phyloP scores from a whole-genome alignment of 2,113 vertebrate genomes.

The Strigops habroptila region DNA sequence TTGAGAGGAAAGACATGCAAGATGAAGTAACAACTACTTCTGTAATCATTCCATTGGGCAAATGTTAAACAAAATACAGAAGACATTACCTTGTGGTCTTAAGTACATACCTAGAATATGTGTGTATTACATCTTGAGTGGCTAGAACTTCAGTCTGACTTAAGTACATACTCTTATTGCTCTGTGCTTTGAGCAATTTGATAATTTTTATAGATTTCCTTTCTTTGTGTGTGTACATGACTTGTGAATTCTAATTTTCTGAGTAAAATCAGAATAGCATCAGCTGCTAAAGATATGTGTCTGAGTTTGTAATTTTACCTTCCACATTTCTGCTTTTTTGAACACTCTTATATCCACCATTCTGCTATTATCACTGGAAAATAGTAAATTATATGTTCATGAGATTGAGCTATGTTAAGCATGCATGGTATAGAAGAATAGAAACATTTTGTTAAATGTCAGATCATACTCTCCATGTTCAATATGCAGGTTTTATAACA shows the following conservation, averaged over 20 bases:
- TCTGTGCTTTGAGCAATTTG: background rate
- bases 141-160: background rate
- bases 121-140: background rate
- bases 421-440: background rate
- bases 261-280: background rate
- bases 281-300: background rate
- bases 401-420: background rate
- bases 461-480: background rate
- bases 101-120: background rate
- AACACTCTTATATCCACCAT: background rate
- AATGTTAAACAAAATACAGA: background rate
- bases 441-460: background rate
- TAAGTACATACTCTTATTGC: background rate
- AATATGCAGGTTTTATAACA: background rate
- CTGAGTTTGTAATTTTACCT: background rate
- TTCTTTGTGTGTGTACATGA: background rate
- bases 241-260: background rate
- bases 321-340: background rate
- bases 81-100: background rate
- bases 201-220: background rate
- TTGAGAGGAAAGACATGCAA: background rate
- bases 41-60: background rate
- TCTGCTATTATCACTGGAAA: background rate
- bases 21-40: background rate
- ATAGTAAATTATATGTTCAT: slow-evolving; percentile 2